Conservation (phyloP, 2,113 vertebrate genomes). For the Bolborhynchus lineola region DNA sequence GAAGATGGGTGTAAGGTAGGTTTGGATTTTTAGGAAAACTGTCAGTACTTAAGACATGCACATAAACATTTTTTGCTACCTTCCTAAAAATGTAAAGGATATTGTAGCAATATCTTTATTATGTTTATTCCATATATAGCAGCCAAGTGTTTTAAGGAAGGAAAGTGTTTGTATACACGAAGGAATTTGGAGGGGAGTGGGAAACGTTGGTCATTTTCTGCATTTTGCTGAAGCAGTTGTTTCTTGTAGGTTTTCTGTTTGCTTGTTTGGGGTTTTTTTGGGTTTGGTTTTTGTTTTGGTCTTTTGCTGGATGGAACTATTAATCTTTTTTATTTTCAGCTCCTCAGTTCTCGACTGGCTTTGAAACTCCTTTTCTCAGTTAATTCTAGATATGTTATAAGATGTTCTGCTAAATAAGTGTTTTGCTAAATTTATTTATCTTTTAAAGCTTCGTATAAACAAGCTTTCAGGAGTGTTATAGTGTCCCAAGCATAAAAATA, state of each 20-base stretch:
- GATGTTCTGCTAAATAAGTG: neutral
- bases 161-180: neutral
- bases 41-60: neutral
- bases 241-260: neutral
- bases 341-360: neutral
- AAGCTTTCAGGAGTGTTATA: neutral
- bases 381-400: neutral
- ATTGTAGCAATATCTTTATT: neutral
- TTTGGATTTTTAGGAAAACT: neutral
- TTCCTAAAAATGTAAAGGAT: neutral
- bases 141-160: neutral
- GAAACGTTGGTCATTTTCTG: neutral
- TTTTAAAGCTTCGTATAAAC: neutral
- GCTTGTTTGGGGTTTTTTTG: neutral
- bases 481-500: neutral
- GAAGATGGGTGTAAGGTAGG: constrained; percentile 20
- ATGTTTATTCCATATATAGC: neutral
- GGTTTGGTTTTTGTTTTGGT: neutral
- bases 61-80: neutral
- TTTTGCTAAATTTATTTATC: neutral
- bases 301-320: neutral
- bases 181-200: neutral
- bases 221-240: neutral
- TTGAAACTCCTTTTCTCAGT: constrained; percentile 10
- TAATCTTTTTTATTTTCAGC: neutral